Percentiles rank a stretch among this genome's conserved stretches.
Conservation (phyloP, 2,888 invertebrate genomes). For the Scaptomyza caliginosa region DNA sequence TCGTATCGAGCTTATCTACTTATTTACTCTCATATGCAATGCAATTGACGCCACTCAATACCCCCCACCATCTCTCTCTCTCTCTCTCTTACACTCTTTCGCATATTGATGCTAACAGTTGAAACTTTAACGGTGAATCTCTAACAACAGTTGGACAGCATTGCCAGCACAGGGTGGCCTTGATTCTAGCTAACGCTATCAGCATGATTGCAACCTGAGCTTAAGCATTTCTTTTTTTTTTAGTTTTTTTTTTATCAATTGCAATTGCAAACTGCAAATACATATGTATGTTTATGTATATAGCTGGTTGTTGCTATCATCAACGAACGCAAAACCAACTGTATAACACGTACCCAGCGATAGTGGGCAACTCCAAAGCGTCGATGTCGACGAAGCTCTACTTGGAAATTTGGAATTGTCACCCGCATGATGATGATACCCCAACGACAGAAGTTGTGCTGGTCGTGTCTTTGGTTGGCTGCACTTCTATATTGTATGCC, state of each 20-base stretch:
- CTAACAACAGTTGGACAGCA: constrained; percentile 2
- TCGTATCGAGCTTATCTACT: constrained; percentile 67
- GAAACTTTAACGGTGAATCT: constrained; percentile 34
- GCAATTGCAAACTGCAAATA: constrained; percentile 45
- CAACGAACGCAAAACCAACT: constrained; percentile 29
- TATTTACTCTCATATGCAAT: constrained; percentile 21
- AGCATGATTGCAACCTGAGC: constrained; percentile 62
- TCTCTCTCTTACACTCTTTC: neutral
- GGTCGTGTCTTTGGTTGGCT: constrained; percentile 52
- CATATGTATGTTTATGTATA: constrained; percentile 15
- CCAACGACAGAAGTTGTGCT: constrained; percentile 41
- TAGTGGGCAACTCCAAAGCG: constrained; percentile 34
- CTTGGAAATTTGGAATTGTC: constrained; percentile 57
- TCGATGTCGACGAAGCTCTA: constrained; percentile 21
- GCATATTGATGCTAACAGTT: constrained; percentile 32
- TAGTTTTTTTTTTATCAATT: constrained; percentile 44
- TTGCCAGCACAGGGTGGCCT: constrained; percentile 41
- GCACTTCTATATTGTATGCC: constrained; percentile 3
- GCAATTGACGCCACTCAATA: neutral
- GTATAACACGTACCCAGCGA: constrained; percentile 62
- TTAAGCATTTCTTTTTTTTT: constrained; percentile 34
- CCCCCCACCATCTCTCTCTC: neutral
- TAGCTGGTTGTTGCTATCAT: constrained; percentile 22
- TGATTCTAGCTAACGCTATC: constrained; percentile 25
- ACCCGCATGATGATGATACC: constrained; percentile 53